Evolutionary conservation across 2,888 invertebrate genomes (phyloP), one percentile per base, ranked within the genome.

Genomic region (Lithophane semibrunnea): DNA sequence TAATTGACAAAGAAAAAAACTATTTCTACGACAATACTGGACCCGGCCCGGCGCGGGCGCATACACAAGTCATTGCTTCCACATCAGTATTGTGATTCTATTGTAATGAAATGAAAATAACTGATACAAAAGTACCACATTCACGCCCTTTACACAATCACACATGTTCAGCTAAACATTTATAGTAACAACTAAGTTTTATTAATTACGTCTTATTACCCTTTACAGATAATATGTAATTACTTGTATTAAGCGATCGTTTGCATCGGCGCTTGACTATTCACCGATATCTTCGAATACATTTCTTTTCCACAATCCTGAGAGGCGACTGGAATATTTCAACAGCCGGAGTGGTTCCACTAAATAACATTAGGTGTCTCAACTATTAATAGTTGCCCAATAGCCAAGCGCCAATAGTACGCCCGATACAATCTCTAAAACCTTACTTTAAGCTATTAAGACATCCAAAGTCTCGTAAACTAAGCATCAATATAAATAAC

Each of bases 401-500:
- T 93, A 96, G 95, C 92, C 95, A 94, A 95, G 93, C 95, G 95
- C 94, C 96, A 94, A 96, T 93, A 80, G 80, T 83, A 90, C 93
- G 92, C 92, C 90, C 88, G 87, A 92, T 91, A 94, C 94, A 94
- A 93, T 93, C 88, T 92, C 95, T 95, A 94, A 94, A 87, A 92
- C 85, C 93, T 94, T 95, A 94, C 88, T 91, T 91, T 92, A 93
- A 89, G 93, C 94, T 96, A 96, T 94, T 92, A 92, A 95, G 95
- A 96, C 95, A 92, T 94, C 92, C 91, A 94, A 94, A 94, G 93
- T 95, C 94, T 92, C 90, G 93, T 95, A 94, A 94, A 94, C 96
- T 96, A 96, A 96, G 95, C 95, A 94, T 93, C 91, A 92, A 95
- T 96, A 95, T 96, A 96, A 96, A 96, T 96, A 96, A 94, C 94